These are phyloP conservation scores for Champsocephalus gunnari DNA, from an alignment of 2,797 vertebrate species.

Conservation along the genomic window DNA sequence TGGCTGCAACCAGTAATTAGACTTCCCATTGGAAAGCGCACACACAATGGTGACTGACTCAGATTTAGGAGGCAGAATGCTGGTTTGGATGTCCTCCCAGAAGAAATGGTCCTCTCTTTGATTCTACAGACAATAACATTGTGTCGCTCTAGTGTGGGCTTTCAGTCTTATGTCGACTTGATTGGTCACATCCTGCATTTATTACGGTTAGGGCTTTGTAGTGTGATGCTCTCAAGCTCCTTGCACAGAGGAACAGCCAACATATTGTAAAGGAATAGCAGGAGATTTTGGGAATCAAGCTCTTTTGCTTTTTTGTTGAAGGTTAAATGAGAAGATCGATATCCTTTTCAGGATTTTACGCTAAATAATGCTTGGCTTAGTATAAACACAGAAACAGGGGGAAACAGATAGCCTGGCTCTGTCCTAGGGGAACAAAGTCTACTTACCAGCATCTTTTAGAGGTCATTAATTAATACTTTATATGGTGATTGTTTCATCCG, in stretches of 20 bases:
- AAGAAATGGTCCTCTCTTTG: slow-evolving; percentile 58
- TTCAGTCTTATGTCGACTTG: slow-evolving; percentile 36
- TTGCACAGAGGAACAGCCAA: slow-evolving; percentile 1
- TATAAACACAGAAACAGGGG: neutral
- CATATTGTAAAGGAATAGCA: slow-evolving; percentile 4
- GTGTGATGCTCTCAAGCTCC: slow-evolving; percentile 12
- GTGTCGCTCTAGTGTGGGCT: slow-evolving; percentile 36
- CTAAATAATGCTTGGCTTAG: neutral
- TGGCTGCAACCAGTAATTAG: slow-evolving; percentile 73
- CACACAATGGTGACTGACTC: slow-evolving; percentile 60
- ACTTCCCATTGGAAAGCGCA: slow-evolving; percentile 61
- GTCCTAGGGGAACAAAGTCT: neutral
- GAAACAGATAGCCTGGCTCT: neutral
- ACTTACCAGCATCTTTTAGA: neutral
- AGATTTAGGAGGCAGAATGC: slow-evolving; percentile 61
- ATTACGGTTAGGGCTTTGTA: slow-evolving; percentile 14
- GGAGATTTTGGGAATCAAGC: neutral
- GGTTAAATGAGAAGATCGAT: neutral
- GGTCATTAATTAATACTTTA: neutral
- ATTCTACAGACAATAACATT: slow-evolving; percentile 62
- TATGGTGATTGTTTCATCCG: neutral
- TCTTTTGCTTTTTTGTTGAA: neutral
- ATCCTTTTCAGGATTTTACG: neutral
- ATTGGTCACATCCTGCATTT: slow-evolving; percentile 39
- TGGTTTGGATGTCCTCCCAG: slow-evolving; percentile 63